Conservation (phyloP, 2,113 vertebrate genomes). For the Microcebus lehilahytsara region DNA sequence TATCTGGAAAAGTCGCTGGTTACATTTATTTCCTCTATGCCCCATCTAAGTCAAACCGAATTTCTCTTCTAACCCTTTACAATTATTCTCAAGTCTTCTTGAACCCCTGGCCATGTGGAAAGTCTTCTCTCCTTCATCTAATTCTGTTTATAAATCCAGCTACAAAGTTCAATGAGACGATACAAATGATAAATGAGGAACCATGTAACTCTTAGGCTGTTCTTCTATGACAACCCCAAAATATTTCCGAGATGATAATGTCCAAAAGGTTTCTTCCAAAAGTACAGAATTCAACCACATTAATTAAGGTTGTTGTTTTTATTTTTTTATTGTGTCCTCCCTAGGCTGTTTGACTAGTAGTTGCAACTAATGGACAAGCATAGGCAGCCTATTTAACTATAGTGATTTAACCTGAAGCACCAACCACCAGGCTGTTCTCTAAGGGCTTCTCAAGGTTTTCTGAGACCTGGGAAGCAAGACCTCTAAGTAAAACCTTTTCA, state of each 20-base stretch:
- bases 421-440: not conserved
- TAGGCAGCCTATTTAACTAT: not conserved
- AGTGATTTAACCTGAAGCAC: conserved; percentile 34
- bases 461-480: not conserved
- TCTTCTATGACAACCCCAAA: not conserved
- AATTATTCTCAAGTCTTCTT: not conserved
- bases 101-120: not conserved
- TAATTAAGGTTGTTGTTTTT: not conserved
- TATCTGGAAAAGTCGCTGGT: conserved; percentile 9
- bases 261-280: conserved; percentile 28
- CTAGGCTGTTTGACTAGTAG: not conserved
- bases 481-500: conserved; percentile 19
- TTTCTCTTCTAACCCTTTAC: conserved; percentile 2
- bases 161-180: not conserved
- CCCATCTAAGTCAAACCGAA: conserved; percentile 32
- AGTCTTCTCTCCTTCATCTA: not conserved
- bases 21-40: conserved; percentile 26
- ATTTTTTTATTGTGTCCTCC: not conserved
- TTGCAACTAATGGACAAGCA: not conserved
- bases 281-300: not conserved
- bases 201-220: not conserved
- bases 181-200: not conserved
- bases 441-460: conserved; percentile 22
- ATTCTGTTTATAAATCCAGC: not conserved
- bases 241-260: conserved; percentile 26